A percentile compares a stretch with the other conserved stretches of the same genome.
Conservation (phyloP, 2,113 vertebrate species). For the Heterocephalus glaber region DNA sequence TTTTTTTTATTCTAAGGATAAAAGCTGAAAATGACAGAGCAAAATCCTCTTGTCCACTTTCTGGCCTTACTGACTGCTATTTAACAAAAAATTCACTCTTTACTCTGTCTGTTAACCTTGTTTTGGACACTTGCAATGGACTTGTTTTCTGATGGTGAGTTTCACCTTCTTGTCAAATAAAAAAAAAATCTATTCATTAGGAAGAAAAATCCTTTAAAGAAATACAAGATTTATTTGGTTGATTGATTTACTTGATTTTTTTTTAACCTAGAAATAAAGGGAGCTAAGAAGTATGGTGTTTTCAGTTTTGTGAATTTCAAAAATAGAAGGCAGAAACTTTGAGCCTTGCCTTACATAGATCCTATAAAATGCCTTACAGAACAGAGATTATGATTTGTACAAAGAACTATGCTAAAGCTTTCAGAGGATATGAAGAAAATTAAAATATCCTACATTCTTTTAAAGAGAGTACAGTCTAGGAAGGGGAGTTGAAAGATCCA, state of each 20-base stretch:
- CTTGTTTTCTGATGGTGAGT: not conserved
- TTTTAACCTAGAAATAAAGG: not conserved
- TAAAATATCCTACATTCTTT: not conserved
- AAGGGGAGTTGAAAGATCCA: not conserved
- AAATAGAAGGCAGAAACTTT: not conserved
- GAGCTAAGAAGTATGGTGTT: not conserved
- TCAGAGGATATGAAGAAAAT: not conserved
- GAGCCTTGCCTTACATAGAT: not conserved
- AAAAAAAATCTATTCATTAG: constrained; percentile 23
- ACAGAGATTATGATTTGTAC: not conserved
- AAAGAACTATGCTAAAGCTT: not conserved
- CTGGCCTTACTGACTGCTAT: not conserved
- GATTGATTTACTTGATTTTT: constrained; percentile 14
- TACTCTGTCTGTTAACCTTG: not conserved
- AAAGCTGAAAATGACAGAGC: not conserved
- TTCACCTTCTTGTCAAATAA: constrained; percentile 28
- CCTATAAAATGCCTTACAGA: not conserved
- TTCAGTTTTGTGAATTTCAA: not conserved
- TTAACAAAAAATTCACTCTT: not conserved
- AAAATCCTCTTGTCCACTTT: not conserved
- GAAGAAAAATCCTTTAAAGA: constrained; percentile 40
- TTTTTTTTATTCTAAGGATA: not conserved
- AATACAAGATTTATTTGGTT: constrained; percentile 52
- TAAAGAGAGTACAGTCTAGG: not conserved
- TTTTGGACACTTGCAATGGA: constrained; percentile 8